Evolutionary conservation across 2,797 vertebrate genomes (phyloP).

Genomic region (Enteromius treurensis): DNA sequence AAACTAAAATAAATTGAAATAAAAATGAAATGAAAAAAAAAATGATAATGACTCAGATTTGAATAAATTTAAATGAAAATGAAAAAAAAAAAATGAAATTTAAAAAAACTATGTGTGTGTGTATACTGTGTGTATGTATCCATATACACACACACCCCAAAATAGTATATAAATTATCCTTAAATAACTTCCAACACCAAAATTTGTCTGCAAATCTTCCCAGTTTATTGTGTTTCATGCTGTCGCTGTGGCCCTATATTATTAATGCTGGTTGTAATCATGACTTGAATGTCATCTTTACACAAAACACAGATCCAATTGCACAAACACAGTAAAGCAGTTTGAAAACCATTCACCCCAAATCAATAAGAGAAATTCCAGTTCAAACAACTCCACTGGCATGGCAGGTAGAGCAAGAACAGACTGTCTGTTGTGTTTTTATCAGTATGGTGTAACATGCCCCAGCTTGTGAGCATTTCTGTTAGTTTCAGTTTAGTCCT

Average conservation of each 20-base stretch:
- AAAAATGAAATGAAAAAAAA: not conserved
- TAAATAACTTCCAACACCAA: not conserved
- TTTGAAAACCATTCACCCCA: not conserved
- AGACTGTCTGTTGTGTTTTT: conserved; percentile 64
- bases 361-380: conserved; percentile 8
- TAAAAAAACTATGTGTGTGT: not conserved
- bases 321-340: not conserved
- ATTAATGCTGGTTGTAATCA: not conserved
- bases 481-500: conserved; percentile 60
- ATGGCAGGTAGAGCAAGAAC: conserved; percentile 21
- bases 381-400: conserved; percentile 17
- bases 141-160: too few relatives aligned
- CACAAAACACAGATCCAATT: conserved; percentile 3
- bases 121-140: too few relatives aligned
- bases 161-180: not conserved
- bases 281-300: not conserved
- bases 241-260: not conserved
- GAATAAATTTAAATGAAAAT: not conserved
- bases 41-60: not conserved
- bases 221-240: not conserved
- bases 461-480: conserved; percentile 68
- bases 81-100: not conserved
- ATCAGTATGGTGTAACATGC: conserved; percentile 65
- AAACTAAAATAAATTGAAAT: not conserved
- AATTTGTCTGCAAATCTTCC: not conserved